Evolutionary conservation across 1,140 invertebrate genomes (phyloP).

Genomic region (Zophobas morio): DNA sequence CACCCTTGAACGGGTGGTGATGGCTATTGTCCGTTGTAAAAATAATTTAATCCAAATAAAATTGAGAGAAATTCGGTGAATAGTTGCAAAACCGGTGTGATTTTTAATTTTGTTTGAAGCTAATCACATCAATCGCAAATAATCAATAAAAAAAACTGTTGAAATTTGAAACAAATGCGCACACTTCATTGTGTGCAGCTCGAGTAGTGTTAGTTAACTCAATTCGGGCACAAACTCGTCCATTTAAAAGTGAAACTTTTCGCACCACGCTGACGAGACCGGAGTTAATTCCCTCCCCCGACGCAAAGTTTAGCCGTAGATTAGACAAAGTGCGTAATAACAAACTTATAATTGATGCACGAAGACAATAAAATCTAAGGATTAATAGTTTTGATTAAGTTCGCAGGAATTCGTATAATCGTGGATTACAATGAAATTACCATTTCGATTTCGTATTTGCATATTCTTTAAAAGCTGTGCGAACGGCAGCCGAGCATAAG

Average conservation of each 20-base stretch:
- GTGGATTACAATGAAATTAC: constrained; percentile 58
- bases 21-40: no score
- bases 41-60: no score
- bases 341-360: constrained; percentile 46
- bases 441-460: constrained; percentile 59
- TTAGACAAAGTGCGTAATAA: constrained; percentile 31
- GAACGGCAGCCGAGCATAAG: constrained; percentile 24
- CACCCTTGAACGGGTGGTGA: no score
- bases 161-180: no score
- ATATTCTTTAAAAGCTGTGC: constrained; percentile 53
- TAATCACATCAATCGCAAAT: no score
- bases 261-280: not conserved
- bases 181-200: no score
- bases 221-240: not conserved
- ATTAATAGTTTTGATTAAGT: constrained; percentile 53
- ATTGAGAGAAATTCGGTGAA: no score
- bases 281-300: not conserved
- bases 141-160: no score
- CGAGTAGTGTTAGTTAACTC: not conserved
- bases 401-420: constrained; percentile 52
- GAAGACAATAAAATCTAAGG: constrained; percentile 55
- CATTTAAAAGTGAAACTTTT: not conserved
- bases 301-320: not conserved
- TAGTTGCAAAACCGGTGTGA: no score
- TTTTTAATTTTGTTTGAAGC: no score